Evolutionary conservation across 2,888 invertebrate genomes (phyloP), one percentile per base, ranked within the genome.

Genomic region (Sminthurinus aureus): DNA sequence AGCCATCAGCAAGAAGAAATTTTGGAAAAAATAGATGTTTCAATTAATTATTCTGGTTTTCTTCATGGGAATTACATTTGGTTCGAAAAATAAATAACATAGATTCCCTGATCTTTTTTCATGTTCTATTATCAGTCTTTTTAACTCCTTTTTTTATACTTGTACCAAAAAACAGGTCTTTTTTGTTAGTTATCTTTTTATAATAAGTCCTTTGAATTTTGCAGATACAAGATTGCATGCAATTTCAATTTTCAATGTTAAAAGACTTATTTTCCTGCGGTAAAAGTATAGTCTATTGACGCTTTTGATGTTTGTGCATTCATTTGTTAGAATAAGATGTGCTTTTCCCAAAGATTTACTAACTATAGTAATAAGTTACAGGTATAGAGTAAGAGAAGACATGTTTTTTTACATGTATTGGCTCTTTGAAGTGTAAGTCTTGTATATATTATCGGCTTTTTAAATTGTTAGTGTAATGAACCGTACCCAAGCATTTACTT

Each of bases 1-100:
- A 88, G 87, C 86, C 87, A 87, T 85, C 86, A 87, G 87, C 87
- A 87, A 86, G 86, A 86, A 86, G 83, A 82, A 82, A 83, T 52
- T 81, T 81, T 38, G 81, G 71, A 84, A 84, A 76, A 83, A 78
- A 79, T 38, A 81, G 84, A 84, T 81, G 69, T 76, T 52, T 84
- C 51, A 67, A 83, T 77, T 83, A 58, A 81, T 81, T 81, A 81
- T 81, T 81, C 74, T 51, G 74, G 20, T 75, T 81, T 38, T 75
- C 38, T 71, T 52, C 71, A 80, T 79, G 51, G 71, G 74, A 73
- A 74, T 66, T 24, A 78, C 78, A 66, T 66, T 78, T 38, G 38
- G 38, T 38, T 38, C 38, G 38, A 38, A 38, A 38, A 38, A 38
- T 38, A 38, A 38, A 38, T 6, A 38, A 38, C 38, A 38, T 1